Conservation (phyloP, 2,888 invertebrate genomes). For the Ariolimax columbianus region DNA sequence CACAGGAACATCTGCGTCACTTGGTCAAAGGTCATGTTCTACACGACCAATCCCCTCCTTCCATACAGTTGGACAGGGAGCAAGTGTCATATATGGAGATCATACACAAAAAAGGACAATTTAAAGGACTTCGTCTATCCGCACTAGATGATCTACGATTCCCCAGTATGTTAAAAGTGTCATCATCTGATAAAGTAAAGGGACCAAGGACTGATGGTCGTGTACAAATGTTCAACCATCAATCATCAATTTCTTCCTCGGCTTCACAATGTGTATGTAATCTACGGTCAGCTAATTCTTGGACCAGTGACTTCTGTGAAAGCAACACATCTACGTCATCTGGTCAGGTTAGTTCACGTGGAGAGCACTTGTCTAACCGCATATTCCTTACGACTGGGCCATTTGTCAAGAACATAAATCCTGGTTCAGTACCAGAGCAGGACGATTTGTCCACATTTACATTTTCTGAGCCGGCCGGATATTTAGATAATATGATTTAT, state of each 20-base stretch:
- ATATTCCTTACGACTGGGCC: not conserved
- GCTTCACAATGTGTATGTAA: not conserved
- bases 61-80: not conserved
- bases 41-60: not conserved
- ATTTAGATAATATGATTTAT: no score
- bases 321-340: not conserved
- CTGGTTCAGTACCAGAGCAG: not conserved
- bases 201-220: no score
- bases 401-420: no score
- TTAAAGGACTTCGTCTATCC: not conserved
- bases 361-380: not conserved
- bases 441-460: not conserved
- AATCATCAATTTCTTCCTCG: not conserved
- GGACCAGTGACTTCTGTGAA: not conserved
- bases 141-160: not conserved
- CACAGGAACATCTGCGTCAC: not conserved
- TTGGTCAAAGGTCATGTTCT: no score
- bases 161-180: not conserved
- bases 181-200: not conserved
- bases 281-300: no score
- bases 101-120: not conserved
- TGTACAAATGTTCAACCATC: not conserved
- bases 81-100: constrained; percentile 11
- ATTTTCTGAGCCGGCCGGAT: not conserved
- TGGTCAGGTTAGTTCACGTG: not conserved